Conservation (phyloP, 1,140 invertebrate species). For the Bombus difficillimus region DNA sequence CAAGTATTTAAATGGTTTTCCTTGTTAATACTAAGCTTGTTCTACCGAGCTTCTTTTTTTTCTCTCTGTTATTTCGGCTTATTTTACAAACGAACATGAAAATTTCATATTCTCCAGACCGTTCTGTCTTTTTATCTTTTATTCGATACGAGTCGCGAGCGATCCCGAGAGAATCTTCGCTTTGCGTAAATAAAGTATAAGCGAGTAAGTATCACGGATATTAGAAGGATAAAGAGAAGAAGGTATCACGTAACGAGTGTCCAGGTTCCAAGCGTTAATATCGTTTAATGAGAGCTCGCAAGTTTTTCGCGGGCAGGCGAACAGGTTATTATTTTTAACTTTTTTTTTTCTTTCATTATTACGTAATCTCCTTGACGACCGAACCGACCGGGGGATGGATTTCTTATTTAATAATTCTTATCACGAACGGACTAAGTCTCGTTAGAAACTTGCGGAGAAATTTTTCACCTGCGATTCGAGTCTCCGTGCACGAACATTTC, state of each 20-base stretch:
- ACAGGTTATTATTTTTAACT: not conserved
- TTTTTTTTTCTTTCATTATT: not conserved
- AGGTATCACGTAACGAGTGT: too few species aligned
- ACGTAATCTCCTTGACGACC: not conserved
- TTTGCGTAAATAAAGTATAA: not conserved
- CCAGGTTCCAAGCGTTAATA: constrained; percentile 28
- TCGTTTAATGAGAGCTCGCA: constrained; percentile 23
- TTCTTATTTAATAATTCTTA: constrained; percentile 38
- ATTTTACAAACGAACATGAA: constrained; percentile 1
- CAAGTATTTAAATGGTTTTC: constrained; percentile 27
- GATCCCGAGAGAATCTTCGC: not conserved
- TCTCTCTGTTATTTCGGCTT: not conserved
- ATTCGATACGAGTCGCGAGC: constrained; percentile 18
- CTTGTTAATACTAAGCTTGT: constrained; percentile 27
- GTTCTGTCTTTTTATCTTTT: constrained; percentile 51
- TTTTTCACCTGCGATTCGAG: not conserved
- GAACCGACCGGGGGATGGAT: too few species aligned
- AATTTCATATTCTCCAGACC: constrained; percentile 14
- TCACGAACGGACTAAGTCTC: not conserved
- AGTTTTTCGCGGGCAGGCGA: not conserved
- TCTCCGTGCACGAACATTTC: not conserved
- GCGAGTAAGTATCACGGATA: not conserved
- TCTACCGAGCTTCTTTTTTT: not conserved
- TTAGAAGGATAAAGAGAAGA: not conserved
- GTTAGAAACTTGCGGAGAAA: constrained; percentile 7